Percentiles rank a stretch among this genome's conserved stretches.
These are phyloP conservation scores for Scomber scombrus DNA, from an alignment of 2,113 vertebrate genomes.

Conservation along the genomic window DNA sequence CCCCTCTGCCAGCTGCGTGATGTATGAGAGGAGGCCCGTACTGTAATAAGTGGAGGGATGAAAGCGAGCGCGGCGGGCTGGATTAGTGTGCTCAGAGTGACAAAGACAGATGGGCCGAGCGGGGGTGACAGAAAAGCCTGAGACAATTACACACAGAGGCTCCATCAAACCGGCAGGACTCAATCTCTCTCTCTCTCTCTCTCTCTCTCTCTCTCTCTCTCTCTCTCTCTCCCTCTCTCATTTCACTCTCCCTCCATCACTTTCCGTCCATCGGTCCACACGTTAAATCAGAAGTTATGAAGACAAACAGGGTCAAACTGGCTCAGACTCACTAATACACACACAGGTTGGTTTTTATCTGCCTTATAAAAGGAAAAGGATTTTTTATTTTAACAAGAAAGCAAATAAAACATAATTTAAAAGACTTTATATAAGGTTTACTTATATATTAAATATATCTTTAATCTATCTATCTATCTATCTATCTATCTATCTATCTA, in stretches of 20 bases:
- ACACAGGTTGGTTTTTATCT: too few relatives aligned
- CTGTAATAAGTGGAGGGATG: constrained; percentile 48
- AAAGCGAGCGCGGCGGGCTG: constrained; percentile 49
- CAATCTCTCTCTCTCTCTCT: constrained; percentile 26
- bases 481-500: too few relatives aligned
- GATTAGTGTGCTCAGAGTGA: constrained; percentile 50
- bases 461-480: too few relatives aligned
- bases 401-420: too few relatives aligned
- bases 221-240: too few relatives aligned
- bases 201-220: neutral
- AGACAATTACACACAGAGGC: constrained; percentile 21
- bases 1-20: constrained; percentile 57
- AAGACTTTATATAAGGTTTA: too few relatives aligned
- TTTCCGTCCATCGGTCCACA: neutral
- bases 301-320: neutral
- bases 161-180: constrained; percentile 11
- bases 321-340: too few relatives aligned
- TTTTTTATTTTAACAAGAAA: too few relatives aligned
- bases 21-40: constrained; percentile 48
- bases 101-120: constrained; percentile 58
- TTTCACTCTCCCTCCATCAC: neutral
- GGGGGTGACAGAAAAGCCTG: constrained; percentile 17
- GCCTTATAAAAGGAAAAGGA: too few relatives aligned
- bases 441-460: too few relatives aligned
- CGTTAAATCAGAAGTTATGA: neutral